Evolutionary conservation across 2,888 invertebrate genomes (phyloP), one percentile per base, ranked within the genome.

Genomic region (Sinelater perroti): DNA sequence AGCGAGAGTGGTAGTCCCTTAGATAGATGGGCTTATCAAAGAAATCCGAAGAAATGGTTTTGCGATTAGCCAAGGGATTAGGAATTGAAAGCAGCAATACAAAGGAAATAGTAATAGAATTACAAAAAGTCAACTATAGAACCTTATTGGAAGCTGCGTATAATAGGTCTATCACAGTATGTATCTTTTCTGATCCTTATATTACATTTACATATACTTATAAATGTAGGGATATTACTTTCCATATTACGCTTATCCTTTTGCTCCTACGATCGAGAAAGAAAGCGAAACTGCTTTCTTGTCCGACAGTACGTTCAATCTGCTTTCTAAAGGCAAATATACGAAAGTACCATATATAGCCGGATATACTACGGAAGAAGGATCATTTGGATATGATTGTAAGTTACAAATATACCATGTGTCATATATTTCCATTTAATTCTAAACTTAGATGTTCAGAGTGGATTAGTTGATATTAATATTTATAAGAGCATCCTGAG

Each of bases 331-430:
- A 1, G 59, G 59, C 4, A 16, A 38, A 16, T 50, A 20, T 11
- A 13, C 26, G 2, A 33, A 46, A 13, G 45, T 59, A 8, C 59
- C 59, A 4, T 50, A 50, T 4, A 49, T 59, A 7, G 7, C 45
- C 8, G 59, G 59, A 11, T 45, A 31, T 16, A 50, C 44, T 13
- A 40, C 59, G 7, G 59, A 59, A 20, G 59, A 59, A 55, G 59
- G 59, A 13, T 52, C 57, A 8, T 56, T 49, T 26, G 36, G 40
- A 1, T 56, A 56, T 28, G 36, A 38, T n/a, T 56, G 56, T 45
- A 51, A 36, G 31, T 33, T 18, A 28, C 18, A 24, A 5, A 11
- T 20, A 8, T 14, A 14, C n/a, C n/a, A 14, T 24, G 8, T 11
- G 18, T 20, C 11, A 1, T 20, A 31, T n/a, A n/a, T n/a, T n/a